phyloP scores from a whole-genome alignment of 2,113 vertebrate species.

The Phoenicopterus ruber region DNA sequence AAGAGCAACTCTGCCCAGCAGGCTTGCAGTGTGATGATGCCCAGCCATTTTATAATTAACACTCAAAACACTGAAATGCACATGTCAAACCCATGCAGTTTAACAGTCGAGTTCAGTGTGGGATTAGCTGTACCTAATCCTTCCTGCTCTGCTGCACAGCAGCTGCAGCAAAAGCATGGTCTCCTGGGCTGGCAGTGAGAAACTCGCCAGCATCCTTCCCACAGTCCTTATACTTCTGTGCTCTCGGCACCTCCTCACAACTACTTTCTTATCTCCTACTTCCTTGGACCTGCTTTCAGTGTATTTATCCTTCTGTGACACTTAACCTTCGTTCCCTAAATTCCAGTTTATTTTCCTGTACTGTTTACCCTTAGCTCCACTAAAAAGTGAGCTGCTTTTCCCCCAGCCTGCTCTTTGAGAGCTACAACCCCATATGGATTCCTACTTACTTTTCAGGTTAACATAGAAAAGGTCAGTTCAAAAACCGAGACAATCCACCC shows the following conservation, averaged over 20 bases:
- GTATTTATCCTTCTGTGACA: neutral
- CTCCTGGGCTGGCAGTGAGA: neutral
- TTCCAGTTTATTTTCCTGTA: neutral
- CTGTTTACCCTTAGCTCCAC: neutral
- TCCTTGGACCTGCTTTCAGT: neutral
- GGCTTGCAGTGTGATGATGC: neutral
- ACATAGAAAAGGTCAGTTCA: neutral
- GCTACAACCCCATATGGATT: neutral
- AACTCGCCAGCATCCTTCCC: neutral
- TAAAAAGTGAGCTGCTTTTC: neutral
- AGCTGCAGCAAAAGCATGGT: neutral
- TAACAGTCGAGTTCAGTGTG: neutral
- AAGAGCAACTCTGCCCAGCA: neutral
- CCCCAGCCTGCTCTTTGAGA: neutral
- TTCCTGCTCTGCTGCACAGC: neutral
- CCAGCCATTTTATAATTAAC: neutral
- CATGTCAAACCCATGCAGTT: neutral
- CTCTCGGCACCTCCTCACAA: neutral
- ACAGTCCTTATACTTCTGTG: neutral
- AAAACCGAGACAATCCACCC: neutral
- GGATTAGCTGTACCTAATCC: neutral
- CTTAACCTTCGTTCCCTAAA: neutral
- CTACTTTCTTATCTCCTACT: neutral
- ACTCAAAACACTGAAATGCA: neutral
- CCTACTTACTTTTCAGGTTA: neutral